Percentiles rank a stretch among this genome's conserved stretches.
These are phyloP conservation scores for Papilio dardanus DNA, from an alignment of 1,140 invertebrate genomes.

Conservation along the genomic window DNA sequence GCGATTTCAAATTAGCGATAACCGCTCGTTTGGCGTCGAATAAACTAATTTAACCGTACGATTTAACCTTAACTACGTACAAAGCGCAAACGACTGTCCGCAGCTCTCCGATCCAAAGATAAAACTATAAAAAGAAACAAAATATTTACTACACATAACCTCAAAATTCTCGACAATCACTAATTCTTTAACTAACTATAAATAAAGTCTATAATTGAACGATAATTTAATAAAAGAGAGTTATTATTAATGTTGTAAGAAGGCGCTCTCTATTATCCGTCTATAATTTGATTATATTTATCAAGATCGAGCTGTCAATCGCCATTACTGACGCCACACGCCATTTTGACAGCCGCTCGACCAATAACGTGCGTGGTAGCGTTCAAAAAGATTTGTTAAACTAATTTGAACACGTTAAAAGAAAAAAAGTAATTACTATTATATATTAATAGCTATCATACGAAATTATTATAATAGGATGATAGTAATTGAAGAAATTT, in stretches of 20 bases:
- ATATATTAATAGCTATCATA: background rate
- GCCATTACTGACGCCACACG: conserved; percentile 58
- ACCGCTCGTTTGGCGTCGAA: conserved; percentile 50
- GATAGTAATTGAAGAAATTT: too few relatives aligned
- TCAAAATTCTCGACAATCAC: conserved; percentile 23
- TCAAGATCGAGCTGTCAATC: conserved; percentile 69
- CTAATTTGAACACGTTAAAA: conserved; percentile 16
- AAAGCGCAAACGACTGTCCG: conserved; percentile 66
- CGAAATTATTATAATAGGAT: too few relatives aligned
- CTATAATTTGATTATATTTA: conserved; percentile 71
- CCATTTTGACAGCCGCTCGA: conserved; percentile 59
- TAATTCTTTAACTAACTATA: background rate
- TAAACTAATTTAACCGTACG: conserved; percentile 65
- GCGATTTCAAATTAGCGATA: conserved; percentile 52
- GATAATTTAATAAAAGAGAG: background rate
- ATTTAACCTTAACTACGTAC: conserved; percentile 57
- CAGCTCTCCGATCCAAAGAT: conserved; percentile 57
- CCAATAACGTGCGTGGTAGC: conserved; percentile 44
- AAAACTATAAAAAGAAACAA: conserved; percentile 50
- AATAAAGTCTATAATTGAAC: conserved; percentile 14
- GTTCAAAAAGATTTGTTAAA: conserved; percentile 29
- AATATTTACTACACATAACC: conserved; percentile 39
- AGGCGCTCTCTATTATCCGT: conserved; percentile 50
- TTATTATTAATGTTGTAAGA: conserved; percentile 32
- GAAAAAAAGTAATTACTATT: conserved; percentile 10